Percentiles rank a stretch among this genome's conserved stretches.
phyloP scores from a whole-genome alignment of 64 coral and sea anemone species.

The Dendrophyllia cribrosa region DNA sequence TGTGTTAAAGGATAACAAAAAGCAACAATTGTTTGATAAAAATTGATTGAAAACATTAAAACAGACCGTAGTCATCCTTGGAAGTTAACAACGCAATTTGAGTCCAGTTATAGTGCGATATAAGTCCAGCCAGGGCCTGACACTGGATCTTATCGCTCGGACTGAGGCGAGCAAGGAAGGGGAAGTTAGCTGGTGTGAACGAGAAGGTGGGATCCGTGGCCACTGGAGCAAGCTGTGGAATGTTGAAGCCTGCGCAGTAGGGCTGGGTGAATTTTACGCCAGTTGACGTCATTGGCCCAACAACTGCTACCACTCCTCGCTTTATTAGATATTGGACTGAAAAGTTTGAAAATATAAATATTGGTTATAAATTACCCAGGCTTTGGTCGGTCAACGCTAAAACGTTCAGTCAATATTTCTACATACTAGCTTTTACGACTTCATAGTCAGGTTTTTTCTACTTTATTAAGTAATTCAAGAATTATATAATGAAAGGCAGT shows the following conservation, averaged over 20 bases:
- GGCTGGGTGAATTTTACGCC: conserved; percentile 85
- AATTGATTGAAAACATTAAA: too few relatives aligned
- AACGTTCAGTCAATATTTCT: too few relatives aligned
- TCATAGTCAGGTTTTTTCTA: too few relatives aligned
- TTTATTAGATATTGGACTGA: conserved; percentile 65
- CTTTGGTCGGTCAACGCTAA: too few relatives aligned
- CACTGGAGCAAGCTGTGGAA: conserved; percentile 73
- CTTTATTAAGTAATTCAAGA: too few relatives aligned
- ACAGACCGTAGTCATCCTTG: conserved; percentile 80
- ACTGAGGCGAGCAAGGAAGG: conserved; percentile 60
- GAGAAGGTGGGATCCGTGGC: conserved; percentile 81
- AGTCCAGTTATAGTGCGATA: conserved; percentile 75
- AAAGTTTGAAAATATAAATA: neutral
- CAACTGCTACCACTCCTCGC: conserved; percentile 74
- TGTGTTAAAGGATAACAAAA: too few relatives aligned
- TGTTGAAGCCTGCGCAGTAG: conserved; percentile 81
- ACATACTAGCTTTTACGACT: too few relatives aligned
- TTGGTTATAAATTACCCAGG: too few relatives aligned
- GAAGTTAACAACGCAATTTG: conserved; percentile 69
- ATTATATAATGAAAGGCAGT: too few relatives aligned
- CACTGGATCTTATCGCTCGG: conserved; percentile 73
- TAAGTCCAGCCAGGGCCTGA: conserved; percentile 65
- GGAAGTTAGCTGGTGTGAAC: conserved; percentile 71
- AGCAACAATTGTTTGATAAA: too few relatives aligned
- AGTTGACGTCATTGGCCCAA: conserved; percentile 85